Percentiles rank a stretch among this genome's conserved stretches.
Evolutionary conservation across 1,140 invertebrate species (phyloP).

Genomic region (Drosophila guanche): DNA sequence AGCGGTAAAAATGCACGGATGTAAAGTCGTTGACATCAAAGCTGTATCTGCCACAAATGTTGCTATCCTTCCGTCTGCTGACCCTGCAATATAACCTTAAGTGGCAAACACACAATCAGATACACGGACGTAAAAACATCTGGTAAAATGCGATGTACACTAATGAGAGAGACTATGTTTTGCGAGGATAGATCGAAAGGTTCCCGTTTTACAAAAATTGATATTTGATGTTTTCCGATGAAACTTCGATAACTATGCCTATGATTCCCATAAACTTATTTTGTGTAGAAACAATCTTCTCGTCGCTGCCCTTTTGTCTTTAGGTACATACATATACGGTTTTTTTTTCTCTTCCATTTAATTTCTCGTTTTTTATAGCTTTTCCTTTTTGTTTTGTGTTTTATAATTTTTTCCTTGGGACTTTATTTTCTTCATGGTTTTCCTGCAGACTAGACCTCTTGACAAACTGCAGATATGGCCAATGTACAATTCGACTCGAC

Average conservation of each 20-base stretch:
- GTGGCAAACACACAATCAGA: slow-evolving; percentile 61
- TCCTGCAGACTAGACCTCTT: slow-evolving; percentile 53
- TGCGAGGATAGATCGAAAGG: slow-evolving; percentile 37
- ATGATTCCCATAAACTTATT: no score
- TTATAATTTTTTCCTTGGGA: slow-evolving; percentile 30
- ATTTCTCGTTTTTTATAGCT: slow-evolving; percentile 35
- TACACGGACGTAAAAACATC: slow-evolving; percentile 8
- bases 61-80: background rate
- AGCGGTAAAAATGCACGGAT: slow-evolving; percentile 50
- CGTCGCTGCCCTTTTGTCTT: slow-evolving; percentile 40
- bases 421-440: slow-evolving; percentile 4
- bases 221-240: no score
- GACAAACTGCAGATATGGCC: slow-evolving; percentile 72
- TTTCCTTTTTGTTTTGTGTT: slow-evolving; percentile 33
- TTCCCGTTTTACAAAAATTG: slow-evolving; percentile 5
- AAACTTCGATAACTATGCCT: no score
- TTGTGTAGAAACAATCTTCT: no score
- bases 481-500: slow-evolving; percentile 54
- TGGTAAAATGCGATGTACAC: slow-evolving; percentile 51
- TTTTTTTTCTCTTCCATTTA: slow-evolving; percentile 40
- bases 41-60: slow-evolving; percentile 43
- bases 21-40: slow-evolving; percentile 69
- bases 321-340: slow-evolving; percentile 68
- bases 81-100: slow-evolving; percentile 75
- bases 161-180: slow-evolving; percentile 35